Conservation (phyloP, 2,888 invertebrate species). For the Leptodirus hochenwartii region DNA sequence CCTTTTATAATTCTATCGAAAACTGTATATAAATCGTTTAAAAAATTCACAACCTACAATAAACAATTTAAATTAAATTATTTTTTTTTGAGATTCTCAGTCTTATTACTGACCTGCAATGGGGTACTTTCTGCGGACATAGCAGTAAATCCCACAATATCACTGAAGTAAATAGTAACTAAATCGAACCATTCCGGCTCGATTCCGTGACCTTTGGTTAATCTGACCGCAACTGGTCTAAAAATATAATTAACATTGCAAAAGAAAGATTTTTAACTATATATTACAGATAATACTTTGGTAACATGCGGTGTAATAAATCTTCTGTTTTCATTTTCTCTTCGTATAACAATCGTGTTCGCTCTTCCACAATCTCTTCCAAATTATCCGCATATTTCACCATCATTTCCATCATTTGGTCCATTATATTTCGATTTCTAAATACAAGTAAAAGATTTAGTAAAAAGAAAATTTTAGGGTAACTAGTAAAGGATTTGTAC, state of each 20-base stretch:
- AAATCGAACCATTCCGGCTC: constrained; percentile 86
- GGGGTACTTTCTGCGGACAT: constrained; percentile 92
- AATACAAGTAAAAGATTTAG: constrained; percentile 13
- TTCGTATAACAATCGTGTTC: constrained; percentile 74
- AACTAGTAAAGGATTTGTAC: neutral
- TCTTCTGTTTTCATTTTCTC: constrained; percentile 90
- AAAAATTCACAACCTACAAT: constrained; percentile 74
- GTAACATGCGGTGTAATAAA: constrained; percentile 83
- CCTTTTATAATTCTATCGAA: constrained; percentile 93
- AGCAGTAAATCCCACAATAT: constrained; percentile 91
- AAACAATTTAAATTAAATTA: constrained; percentile 9
- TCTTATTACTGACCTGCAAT: constrained; percentile 39
- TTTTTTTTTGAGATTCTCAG: too few species aligned
- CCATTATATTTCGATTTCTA: constrained; percentile 81
- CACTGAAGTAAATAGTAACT: constrained; percentile 93
- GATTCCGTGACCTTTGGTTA: constrained; percentile 76
- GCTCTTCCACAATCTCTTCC: constrained; percentile 83
- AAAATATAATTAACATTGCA: constrained; percentile 20
- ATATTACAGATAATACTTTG: constrained; percentile 53
- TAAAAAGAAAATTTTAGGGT: neutral
- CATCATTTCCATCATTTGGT: constrained; percentile 98
- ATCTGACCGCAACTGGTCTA: constrained; percentile 71
- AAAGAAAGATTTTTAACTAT: constrained; percentile 5
- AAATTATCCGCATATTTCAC: constrained; percentile 90
- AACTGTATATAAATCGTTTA: constrained; percentile 93